A percentile compares a stretch with the other conserved stretches of the same genome.
Conservation (phyloP, 2,888 invertebrate genomes). For the Phasia obesa region DNA sequence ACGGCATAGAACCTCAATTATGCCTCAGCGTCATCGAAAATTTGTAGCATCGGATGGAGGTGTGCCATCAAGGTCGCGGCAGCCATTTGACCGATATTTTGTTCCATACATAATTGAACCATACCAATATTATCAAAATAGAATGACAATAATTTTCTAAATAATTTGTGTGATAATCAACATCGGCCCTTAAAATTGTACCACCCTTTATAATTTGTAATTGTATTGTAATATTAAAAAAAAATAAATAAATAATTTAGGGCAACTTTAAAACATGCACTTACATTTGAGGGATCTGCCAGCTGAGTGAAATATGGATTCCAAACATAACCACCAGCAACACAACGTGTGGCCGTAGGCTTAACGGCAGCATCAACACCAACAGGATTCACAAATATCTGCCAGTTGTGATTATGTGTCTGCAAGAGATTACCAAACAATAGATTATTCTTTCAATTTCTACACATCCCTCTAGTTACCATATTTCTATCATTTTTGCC, state of each 20-base stretch:
- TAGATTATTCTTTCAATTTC: background rate
- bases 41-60: too few species aligned
- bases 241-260: background rate
- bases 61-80: too few species aligned
- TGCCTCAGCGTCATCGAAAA: too few species aligned
- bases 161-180: too few species aligned
- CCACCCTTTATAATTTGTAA: too few species aligned
- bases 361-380: conserved; percentile 95
- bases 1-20: too few species aligned
- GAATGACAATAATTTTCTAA: too few species aligned
- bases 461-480: conserved; percentile 82
- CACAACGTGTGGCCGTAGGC: conserved; percentile 90
- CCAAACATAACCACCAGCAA: conserved; percentile 95
- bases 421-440: conserved; percentile 76
- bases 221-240: background rate
- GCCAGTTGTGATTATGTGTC: conserved; percentile 94
- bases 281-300: conserved; percentile 93
- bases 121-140: too few species aligned
- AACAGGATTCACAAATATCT: conserved; percentile 94
- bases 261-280: conserved; percentile 68
- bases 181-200: too few species aligned
- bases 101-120: too few species aligned
- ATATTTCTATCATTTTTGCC: conserved; percentile 92
- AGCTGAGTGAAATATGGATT: conserved; percentile 95
- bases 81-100: too few species aligned